Evolutionary conservation across 92 coral and sea anemone species (phyloP).

Genomic region (Scolanthus callimorphus): DNA sequence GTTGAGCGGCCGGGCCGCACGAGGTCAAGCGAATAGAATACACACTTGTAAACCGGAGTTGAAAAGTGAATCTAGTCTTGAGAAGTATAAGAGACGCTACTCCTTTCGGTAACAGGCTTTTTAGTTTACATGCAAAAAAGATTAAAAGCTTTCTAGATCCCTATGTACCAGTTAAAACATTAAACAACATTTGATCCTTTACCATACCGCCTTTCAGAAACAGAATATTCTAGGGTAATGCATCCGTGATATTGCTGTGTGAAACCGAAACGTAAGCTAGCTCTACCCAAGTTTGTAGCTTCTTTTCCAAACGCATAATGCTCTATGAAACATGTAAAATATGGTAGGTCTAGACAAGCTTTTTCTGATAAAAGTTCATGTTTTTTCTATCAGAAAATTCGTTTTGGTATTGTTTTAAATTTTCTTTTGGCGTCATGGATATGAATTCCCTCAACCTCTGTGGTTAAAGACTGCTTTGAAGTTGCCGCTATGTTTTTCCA

Average conservation of each 20-base stretch:
- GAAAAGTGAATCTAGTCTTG: no score
- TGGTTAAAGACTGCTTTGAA: constrained; percentile 29
- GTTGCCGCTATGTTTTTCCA: constrained; percentile 36
- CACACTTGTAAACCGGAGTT: no score
- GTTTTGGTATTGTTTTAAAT: constrained; percentile 3
- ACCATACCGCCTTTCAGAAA: not conserved
- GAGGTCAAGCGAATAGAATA: no score
- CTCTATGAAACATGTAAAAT: no score
- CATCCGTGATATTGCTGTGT: no score
- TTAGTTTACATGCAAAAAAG: no score
- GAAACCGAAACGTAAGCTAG: no score
- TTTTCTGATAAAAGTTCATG: not conserved
- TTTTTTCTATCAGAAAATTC: not conserved
- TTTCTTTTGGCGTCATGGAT: not conserved
- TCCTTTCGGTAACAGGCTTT: no score
- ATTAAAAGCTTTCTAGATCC: not conserved
- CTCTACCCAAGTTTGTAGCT: not conserved
- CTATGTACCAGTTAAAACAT: constrained; percentile 4
- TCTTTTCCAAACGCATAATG: no score
- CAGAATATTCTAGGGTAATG: not conserved
- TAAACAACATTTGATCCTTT: not conserved
- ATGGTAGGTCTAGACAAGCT: no score
- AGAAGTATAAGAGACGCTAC: no score
- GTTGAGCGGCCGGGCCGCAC: no score
- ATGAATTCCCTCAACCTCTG: constrained; percentile 12